These are phyloP conservation scores for Gephyroberyx darwinii DNA, from an alignment of 2,797 vertebrate genomes.

Conservation along the genomic window DNA sequence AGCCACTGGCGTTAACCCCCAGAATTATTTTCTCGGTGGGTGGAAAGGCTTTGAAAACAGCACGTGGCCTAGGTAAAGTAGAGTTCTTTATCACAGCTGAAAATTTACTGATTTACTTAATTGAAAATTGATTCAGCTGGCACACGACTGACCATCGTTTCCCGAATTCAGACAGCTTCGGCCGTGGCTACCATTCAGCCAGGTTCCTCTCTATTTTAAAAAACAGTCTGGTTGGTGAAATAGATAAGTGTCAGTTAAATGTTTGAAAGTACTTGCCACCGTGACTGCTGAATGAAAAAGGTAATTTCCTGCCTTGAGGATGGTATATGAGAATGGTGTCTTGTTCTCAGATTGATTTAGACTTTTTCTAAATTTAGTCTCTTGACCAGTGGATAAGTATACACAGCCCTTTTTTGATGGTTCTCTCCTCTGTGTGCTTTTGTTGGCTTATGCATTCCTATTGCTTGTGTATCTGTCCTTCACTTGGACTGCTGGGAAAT, in stretches of 20 bases:
- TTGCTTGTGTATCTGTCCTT: constrained; percentile 59
- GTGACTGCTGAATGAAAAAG: not conserved
- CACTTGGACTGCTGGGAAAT: constrained; percentile 60
- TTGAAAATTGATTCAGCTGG: not conserved
- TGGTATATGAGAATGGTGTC: not conserved
- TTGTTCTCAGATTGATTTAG: not conserved
- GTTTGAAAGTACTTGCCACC: not conserved
- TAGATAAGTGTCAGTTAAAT: not conserved
- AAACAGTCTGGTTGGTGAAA: not conserved
- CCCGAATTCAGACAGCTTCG: not conserved
- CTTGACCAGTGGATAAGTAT: constrained; percentile 5
- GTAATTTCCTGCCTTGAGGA: not conserved
- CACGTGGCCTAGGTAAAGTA: not conserved
- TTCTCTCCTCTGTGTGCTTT: constrained; percentile 26
- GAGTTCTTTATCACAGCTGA: not conserved
- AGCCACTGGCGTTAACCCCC: not conserved
- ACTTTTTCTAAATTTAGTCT: constrained; percentile 13
- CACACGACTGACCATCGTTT: not conserved
- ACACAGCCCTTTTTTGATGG: constrained; percentile 5
- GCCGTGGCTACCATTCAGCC: not conserved
- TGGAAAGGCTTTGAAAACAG: not conserved
- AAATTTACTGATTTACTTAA: not conserved
- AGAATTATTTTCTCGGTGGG: not conserved
- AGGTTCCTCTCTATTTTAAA: not conserved
- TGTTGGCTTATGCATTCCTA: constrained; percentile 21